Percentiles rank a stretch among this genome's conserved stretches.
phyloP scores from a whole-genome alignment of 2,113 vertebrate species.

The Amphiprion ocellaris region DNA sequence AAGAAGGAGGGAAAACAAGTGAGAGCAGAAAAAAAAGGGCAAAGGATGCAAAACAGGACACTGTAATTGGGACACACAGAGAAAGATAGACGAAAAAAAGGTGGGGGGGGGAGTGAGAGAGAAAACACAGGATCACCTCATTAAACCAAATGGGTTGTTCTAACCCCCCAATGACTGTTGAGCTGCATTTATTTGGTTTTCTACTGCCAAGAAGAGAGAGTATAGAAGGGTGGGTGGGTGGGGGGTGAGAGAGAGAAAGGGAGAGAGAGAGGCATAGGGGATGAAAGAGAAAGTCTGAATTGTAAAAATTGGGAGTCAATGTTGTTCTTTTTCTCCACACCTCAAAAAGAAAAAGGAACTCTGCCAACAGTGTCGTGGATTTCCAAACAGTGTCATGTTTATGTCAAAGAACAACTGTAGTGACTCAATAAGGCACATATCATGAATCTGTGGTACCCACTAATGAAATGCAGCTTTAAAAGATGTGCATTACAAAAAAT shows the following conservation, averaged over 20 bases:
- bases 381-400: conserved; percentile 26
- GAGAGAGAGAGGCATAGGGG: background rate
- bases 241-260: conserved; percentile 17
- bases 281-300: conserved; percentile 24
- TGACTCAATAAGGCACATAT: background rate
- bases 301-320: conserved; percentile 28
- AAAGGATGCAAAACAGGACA: conserved; percentile 82
- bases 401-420: conserved; percentile 4
- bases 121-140: conserved; percentile 83
- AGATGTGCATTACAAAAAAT: background rate
- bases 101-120: conserved; percentile 65
- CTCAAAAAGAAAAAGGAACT: conserved; percentile 37
- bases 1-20: conserved; percentile 75
- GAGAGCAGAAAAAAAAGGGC: conserved; percentile 54
- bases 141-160: conserved; percentile 74
- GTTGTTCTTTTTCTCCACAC: background rate
- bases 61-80: conserved; percentile 82
- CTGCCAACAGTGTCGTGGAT: conserved; percentile 34
- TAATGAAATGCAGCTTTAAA: conserved; percentile 6
- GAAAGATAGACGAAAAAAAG: conserved; percentile 52
- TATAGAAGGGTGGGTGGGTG: conserved; percentile 15
- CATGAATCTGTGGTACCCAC: background rate
- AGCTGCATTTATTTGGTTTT: conserved; percentile 81
- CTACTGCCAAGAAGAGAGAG: conserved; percentile 68
- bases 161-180: conserved; percentile 64